Conservation (phyloP, 2,797 vertebrate species). For the Brachyalestes nurse region DNA sequence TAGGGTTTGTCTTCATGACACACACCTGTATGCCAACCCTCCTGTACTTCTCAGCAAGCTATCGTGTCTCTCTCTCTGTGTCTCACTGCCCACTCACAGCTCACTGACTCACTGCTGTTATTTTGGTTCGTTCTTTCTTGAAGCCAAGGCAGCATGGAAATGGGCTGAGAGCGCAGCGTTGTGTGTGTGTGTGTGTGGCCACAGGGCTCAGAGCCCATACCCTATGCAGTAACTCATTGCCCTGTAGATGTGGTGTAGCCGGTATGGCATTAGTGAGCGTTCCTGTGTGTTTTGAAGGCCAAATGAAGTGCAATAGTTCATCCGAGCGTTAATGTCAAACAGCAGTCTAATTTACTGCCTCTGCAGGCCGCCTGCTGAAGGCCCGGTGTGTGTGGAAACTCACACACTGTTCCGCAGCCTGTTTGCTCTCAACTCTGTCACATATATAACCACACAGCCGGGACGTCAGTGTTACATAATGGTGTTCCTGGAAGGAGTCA, state of each 20-base stretch:
- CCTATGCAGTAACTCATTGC: slow-evolving; percentile 8
- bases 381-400: slow-evolving; percentile 20
- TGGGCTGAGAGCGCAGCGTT: slow-evolving; percentile 31
- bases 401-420: slow-evolving; percentile 6
- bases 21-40: slow-evolving; percentile 7
- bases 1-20: background rate
- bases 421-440: slow-evolving; percentile 44
- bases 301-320: slow-evolving; percentile 43
- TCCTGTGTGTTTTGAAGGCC: slow-evolving; percentile 24
- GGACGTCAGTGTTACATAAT: slow-evolving; percentile 45
- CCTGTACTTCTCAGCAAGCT: slow-evolving; percentile 7
- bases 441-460: slow-evolving; percentile 7
- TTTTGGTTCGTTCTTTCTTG: slow-evolving; percentile 49
- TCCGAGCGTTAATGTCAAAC: slow-evolving; percentile 42
- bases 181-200: slow-evolving; percentile 9
- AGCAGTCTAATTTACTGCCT: slow-evolving; percentile 29
- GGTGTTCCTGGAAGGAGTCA: slow-evolving; percentile 48
- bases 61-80: slow-evolving; percentile 14
- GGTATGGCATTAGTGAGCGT: slow-evolving; percentile 26
- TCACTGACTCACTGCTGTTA: slow-evolving; percentile 59
- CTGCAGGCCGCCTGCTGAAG: background rate
- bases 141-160: slow-evolving; percentile 39
- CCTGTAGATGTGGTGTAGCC: background rate
- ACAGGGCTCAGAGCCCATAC: background rate
- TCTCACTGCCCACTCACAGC: slow-evolving; percentile 52